Conservation (phyloP, 2,888 invertebrate species). For the Tetragonula carbonaria region DNA sequence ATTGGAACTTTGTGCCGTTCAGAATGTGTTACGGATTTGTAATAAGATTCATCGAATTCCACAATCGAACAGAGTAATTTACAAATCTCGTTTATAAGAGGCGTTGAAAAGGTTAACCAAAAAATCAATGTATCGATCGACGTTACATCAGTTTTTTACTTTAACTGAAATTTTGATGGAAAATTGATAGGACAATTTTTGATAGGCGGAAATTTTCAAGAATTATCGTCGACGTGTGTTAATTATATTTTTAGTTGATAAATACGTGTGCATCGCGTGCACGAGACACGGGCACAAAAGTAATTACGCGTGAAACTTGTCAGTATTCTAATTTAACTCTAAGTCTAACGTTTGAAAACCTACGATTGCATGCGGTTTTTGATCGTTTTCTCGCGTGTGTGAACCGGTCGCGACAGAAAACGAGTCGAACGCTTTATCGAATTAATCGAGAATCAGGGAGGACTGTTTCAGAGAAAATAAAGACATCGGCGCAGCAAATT, state of each 20-base stretch:
- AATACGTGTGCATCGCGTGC: not conserved
- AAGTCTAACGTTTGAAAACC: constrained; percentile 34
- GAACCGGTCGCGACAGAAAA: constrained; percentile 37
- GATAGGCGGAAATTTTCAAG: too few species aligned
- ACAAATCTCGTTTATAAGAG: not conserved
- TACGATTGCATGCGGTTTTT: constrained; percentile 6
- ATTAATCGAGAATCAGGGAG: too few species aligned
- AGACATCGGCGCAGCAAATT: not conserved
- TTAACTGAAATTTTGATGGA: too few species aligned
- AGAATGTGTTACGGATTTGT: not conserved
- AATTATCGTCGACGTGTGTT: not conserved
- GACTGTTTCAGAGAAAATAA: not conserved
- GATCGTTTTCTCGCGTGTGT: constrained; percentile 28
- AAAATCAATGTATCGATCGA: not conserved
- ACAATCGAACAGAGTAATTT: not conserved
- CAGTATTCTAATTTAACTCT: constrained; percentile 63
- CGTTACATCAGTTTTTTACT: too few species aligned
- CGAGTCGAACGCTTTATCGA: not conserved
- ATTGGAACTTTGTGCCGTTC: not conserved
- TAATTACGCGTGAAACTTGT: constrained; percentile 51
- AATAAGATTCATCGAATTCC: not conserved
- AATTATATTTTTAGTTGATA: not conserved
- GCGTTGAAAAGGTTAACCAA: too few species aligned
- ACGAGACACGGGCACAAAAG: constrained; percentile 9
- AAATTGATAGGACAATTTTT: too few species aligned